These are phyloP conservation scores for Bolborhynchus lineola DNA, from an alignment of 2,113 vertebrate species.

Conservation along the genomic window DNA sequence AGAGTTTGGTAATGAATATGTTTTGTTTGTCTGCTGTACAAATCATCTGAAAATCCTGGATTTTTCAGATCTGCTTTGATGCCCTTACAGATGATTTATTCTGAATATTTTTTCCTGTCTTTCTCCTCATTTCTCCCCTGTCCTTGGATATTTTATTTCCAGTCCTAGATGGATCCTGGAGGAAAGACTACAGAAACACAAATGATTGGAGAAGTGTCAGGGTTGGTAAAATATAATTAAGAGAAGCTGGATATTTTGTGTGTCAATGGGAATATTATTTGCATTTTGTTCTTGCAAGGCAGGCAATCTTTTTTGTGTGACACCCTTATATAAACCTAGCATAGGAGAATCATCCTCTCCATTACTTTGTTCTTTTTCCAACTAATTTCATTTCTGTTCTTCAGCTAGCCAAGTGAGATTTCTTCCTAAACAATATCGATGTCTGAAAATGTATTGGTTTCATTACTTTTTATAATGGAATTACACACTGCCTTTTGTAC, in stretches of 20 bases:
- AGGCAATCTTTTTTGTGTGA: not conserved
- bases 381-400: slow-evolving; percentile 17
- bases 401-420: not conserved
- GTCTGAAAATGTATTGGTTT: slow-evolving; percentile 15
- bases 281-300: not conserved
- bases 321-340: not conserved
- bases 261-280: slow-evolving; percentile 7
- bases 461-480: slow-evolving; percentile 38
- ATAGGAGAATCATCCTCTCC: not conserved
- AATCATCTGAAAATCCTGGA: not conserved
- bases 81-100: not conserved
- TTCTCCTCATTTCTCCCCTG: not conserved
- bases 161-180: not conserved
- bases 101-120: not conserved
- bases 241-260: not conserved
- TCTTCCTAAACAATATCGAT: slow-evolving; percentile 13
- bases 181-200: not conserved
- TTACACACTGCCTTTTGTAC: not conserved
- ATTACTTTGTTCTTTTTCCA: not conserved
- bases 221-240: not conserved
- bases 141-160: not conserved
- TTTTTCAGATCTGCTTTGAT: not conserved
- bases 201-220: not conserved
- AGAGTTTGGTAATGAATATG: not conserved
- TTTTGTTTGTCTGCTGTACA: not conserved